phyloP scores from a whole-genome alignment of 2,888 invertebrate genomes.

The Macrophya alboannulata region DNA sequence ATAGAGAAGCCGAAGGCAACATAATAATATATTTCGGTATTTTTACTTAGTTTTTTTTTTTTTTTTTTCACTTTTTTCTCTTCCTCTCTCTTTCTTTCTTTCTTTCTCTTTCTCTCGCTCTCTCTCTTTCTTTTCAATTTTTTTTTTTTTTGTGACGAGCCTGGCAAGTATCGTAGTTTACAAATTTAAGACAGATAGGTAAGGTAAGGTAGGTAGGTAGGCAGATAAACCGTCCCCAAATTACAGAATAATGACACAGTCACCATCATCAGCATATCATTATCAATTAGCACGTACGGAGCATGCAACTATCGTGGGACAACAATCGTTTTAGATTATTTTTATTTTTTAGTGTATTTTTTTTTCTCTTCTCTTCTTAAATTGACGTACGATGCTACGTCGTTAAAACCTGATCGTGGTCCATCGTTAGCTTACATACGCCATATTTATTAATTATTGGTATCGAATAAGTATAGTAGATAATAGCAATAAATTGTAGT shows the following conservation, averaged over 20 bases:
- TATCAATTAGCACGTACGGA: conserved; percentile 62
- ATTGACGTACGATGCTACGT: conserved; percentile 16
- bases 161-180: conserved; percentile 64
- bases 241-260: conserved; percentile 64
- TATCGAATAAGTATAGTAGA: conserved; percentile 76
- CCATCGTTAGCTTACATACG: conserved; percentile 59
- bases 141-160: conserved; percentile 62
- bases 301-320: conserved; percentile 61
- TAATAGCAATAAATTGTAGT: conserved; percentile 77
- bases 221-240: conserved; percentile 54
- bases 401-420: conserved; percentile 23
- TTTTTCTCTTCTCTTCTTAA: not conserved
- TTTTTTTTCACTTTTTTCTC: conserved; percentile 59
- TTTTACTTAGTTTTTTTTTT: conserved; percentile 43
- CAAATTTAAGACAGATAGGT: conserved; percentile 58
- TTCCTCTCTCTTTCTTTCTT: conserved; percentile 55
- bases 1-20: conserved; percentile 60
- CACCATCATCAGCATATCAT: conserved; percentile 62
- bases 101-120: conserved; percentile 59
- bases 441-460: conserved; percentile 68
- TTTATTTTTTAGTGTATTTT: conserved; percentile 35
- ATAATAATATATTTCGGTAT: conserved; percentile 58
- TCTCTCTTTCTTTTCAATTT: conserved; percentile 55
- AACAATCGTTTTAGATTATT: conserved; percentile 50
- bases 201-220: conserved; percentile 62